Percentiles rank a stretch among this genome's conserved stretches.
phyloP scores from a whole-genome alignment of 1,140 invertebrate genomes.

The Nephotettix cincticeps region DNA sequence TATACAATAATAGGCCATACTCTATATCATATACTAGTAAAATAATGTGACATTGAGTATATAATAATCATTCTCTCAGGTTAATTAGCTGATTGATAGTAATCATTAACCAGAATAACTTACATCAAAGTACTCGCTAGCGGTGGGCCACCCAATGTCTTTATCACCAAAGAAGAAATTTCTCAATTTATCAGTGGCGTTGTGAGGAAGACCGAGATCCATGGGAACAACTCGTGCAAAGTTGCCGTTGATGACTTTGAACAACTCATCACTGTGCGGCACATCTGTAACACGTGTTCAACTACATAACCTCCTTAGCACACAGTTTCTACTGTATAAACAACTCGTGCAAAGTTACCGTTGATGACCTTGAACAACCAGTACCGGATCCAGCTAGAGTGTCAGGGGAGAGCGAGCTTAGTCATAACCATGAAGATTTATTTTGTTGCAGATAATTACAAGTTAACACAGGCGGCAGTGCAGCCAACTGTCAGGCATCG shows the following conservation, averaged over 20 bases:
- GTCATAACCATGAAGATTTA: background rate
- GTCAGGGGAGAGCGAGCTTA: background rate
- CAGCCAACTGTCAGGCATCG: too few relatives aligned
- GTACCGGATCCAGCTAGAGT: background rate
- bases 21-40: too few relatives aligned
- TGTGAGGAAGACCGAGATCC: background rate
- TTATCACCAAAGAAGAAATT: background rate
- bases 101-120: too few relatives aligned
- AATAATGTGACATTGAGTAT: too few relatives aligned
- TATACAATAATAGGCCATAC: too few relatives aligned
- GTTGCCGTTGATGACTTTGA: background rate
- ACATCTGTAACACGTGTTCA: background rate
- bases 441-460: background rate
- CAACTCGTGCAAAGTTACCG: background rate
- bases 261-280: background rate
- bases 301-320: too few relatives aligned
- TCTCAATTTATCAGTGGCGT: background rate
- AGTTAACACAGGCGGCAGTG: too few relatives aligned
- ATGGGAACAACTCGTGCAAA: background rate
- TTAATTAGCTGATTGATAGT: too few relatives aligned
- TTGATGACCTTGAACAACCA: background rate
- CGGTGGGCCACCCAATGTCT: background rate
- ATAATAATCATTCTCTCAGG: too few relatives aligned
- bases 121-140: background rate
- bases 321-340: too few relatives aligned